phyloP scores from a whole-genome alignment of 2,888 invertebrate genomes.

The Cecidostiba fungosa region DNA sequence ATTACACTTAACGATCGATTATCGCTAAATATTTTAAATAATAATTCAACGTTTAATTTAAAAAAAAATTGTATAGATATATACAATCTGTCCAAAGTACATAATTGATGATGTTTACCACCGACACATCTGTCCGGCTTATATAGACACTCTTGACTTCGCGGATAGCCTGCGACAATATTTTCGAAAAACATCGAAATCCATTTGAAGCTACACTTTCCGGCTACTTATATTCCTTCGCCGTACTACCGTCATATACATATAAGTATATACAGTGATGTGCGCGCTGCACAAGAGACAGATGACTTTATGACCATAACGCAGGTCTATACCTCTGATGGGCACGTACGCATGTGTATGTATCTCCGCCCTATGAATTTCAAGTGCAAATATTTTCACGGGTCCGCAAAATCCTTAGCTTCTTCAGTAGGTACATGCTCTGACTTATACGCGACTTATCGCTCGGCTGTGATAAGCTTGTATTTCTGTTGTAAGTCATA shows the following conservation, averaged over 20 bases:
- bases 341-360: not conserved
- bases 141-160: conserved; percentile 29
- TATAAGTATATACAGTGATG: not conserved
- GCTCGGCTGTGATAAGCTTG: not conserved
- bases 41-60: too few species aligned
- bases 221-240: not conserved
- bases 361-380: conserved; percentile 39
- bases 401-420: not conserved
- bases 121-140: not conserved
- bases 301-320: not conserved
- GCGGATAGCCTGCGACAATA: conserved; percentile 37
- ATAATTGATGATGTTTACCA: not conserved
- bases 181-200: conserved; percentile 34
- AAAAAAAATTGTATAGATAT: too few species aligned
- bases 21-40: too few species aligned
- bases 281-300: not conserved
- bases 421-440: conserved; percentile 11
- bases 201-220: conserved; percentile 39
- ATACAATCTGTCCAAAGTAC: not conserved
- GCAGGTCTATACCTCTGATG: not conserved
- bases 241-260: not conserved
- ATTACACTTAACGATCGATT: too few species aligned
- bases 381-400: conserved; percentile 39
- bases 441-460: not conserved
- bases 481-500: not conserved